These are phyloP conservation scores for Lissonota sp. DNA, from an alignment of 2,888 invertebrate genomes.

Conservation along the genomic window DNA sequence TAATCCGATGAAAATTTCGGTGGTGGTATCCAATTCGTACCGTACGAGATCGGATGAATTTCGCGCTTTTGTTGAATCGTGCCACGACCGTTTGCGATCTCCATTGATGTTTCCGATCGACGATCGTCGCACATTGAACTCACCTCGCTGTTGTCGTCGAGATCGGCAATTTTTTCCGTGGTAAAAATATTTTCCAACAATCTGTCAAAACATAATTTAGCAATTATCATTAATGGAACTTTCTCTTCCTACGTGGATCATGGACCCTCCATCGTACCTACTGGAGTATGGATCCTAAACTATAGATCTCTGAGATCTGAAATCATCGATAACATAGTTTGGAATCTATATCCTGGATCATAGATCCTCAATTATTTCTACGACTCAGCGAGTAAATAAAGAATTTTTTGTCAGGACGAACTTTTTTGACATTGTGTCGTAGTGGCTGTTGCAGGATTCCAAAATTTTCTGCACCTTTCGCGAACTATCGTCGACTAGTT, in stretches of 20 bases:
- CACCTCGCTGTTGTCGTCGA: conserved; percentile 70
- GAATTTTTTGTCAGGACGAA: conserved; percentile 2
- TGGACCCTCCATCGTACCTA: too few relatives aligned
- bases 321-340: too few relatives aligned
- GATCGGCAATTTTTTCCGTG: conserved; percentile 35
- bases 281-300: too few relatives aligned
- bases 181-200: conserved; percentile 46
- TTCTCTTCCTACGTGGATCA: too few relatives aligned
- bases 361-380: not conserved
- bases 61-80: conserved; percentile 53
- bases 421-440: conserved; percentile 50
- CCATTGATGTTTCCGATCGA: conserved; percentile 71
- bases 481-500: conserved; percentile 37
- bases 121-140: conserved; percentile 72
- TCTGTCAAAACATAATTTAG: conserved; percentile 6
- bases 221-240: not conserved
- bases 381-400: too few relatives aligned
- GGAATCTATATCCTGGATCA: not conserved
- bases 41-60: conserved; percentile 73
- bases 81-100: conserved; percentile 39
- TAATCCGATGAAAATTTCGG: conserved; percentile 66
- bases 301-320: too few relatives aligned
- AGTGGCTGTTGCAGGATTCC: conserved; percentile 42
- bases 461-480: conserved; percentile 50
- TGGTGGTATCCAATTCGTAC: conserved; percentile 74